Percentiles rank a stretch among this genome's conserved stretches.
phyloP scores from a whole-genome alignment of 2,113 vertebrate species.

The Uria lomvia region DNA sequence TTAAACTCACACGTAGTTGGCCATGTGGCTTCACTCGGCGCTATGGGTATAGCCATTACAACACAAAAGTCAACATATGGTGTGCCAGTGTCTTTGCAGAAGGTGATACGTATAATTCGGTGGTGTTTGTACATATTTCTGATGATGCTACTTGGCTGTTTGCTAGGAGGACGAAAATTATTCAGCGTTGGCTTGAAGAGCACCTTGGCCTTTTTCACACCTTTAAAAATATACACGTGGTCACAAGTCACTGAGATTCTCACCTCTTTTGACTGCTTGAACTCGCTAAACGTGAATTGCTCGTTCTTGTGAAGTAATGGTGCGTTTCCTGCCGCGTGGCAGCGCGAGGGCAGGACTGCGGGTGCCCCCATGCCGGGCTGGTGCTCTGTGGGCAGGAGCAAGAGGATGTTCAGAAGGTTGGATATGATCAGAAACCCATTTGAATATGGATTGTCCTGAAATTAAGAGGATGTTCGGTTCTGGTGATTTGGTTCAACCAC shows the following conservation, averaged over 20 bases:
- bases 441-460: background rate
- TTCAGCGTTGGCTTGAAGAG: background rate
- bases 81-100: background rate
- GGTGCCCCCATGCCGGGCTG: background rate
- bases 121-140: background rate
- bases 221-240: background rate
- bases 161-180: background rate
- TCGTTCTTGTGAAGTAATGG: background rate
- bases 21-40: background rate
- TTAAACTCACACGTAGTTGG: background rate
- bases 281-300: background rate
- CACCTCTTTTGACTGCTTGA: background rate
- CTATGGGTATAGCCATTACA: fast-evolving
- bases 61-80: fast-evolving
- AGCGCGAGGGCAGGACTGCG: background rate
- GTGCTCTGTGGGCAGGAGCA: background rate
- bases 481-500: background rate
- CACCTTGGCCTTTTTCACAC: background rate
- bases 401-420: background rate
- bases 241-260: background rate
- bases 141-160: background rate
- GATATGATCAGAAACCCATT: background rate
- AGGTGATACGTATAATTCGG: background rate
- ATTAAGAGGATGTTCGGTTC: background rate
- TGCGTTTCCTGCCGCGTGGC: fast-evolving